A percentile compares a stretch with the other conserved stretches of the same genome.
Conservation (phyloP, 2,113 vertebrate genomes). For the Prinia subflava region DNA sequence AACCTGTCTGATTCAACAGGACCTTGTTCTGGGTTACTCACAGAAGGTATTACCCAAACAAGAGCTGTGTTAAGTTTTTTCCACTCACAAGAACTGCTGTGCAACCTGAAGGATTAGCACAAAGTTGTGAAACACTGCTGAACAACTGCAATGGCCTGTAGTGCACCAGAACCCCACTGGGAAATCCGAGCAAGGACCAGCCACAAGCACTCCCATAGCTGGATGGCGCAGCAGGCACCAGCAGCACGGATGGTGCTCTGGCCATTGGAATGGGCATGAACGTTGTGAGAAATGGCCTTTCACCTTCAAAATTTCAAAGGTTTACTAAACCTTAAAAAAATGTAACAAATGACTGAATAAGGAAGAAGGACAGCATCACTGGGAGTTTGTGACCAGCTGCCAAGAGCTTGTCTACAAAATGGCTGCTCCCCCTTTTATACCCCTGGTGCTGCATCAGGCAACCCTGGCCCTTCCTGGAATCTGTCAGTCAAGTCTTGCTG, state of each 20-base stretch:
- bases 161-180: fast-evolving
- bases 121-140: background rate
- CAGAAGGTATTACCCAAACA: background rate
- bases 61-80: background rate
- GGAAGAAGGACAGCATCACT: background rate
- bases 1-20: background rate
- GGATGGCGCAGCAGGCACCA: fast-evolving
- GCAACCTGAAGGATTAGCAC: background rate
- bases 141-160: background rate
- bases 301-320: background rate
- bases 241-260: fast-evolving
- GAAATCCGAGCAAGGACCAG: background rate
- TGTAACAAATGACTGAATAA: background rate
- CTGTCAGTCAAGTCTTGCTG: background rate
- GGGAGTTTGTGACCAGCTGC: background rate
- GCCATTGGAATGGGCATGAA: fast-evolving
- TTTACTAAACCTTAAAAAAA: background rate
- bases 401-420: background rate
- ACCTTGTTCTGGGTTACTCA: fast-evolving
- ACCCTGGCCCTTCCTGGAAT: background rate
- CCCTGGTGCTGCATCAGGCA: background rate
- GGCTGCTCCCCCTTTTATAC: background rate
- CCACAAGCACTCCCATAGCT: fast-evolving
- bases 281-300: background rate
- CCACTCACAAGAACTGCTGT: background rate